These are phyloP conservation scores for Cyanoderma ruficeps DNA, from an alignment of 2,113 vertebrate species.

Conservation along the genomic window DNA sequence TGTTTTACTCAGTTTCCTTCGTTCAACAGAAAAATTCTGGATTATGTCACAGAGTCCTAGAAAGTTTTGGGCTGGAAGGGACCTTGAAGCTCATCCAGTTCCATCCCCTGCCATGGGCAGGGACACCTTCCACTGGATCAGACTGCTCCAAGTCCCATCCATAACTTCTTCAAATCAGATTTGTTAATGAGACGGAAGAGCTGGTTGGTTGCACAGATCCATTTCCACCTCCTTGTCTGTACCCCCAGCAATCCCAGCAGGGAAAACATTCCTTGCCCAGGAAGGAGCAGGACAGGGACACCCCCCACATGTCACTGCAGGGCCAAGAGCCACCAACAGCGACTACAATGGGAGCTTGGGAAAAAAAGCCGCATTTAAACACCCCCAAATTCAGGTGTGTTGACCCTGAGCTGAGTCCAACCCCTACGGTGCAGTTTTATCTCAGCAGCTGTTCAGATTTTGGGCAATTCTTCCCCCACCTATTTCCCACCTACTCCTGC, in stretches of 20 bases:
- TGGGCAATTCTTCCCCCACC: background rate
- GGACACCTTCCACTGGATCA: background rate
- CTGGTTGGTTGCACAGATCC: too few relatives aligned
- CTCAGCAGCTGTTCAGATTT: background rate
- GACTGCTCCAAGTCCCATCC: background rate
- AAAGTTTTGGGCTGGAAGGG: background rate
- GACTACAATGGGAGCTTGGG: fast-evolving
- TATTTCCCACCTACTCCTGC: background rate
- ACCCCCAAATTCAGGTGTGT: background rate
- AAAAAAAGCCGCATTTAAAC: background rate
- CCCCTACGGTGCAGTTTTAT: background rate
- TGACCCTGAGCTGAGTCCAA: background rate
- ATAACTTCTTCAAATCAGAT: background rate
- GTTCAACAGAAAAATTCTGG: background rate
- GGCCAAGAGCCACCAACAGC: background rate
- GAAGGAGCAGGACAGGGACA: background rate
- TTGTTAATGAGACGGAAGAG: background rate
- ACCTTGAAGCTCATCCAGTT: background rate
- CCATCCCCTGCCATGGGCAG: background rate
- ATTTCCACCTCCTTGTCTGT: fast-evolving
- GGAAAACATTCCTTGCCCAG: background rate
- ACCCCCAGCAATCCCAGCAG: background rate
- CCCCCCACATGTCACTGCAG: background rate
- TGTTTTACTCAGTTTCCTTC: background rate
- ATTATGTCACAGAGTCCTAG: background rate